Evolutionary conservation across 2,888 invertebrate species (phyloP).

Genomic region (Bugulina stolonifera): DNA sequence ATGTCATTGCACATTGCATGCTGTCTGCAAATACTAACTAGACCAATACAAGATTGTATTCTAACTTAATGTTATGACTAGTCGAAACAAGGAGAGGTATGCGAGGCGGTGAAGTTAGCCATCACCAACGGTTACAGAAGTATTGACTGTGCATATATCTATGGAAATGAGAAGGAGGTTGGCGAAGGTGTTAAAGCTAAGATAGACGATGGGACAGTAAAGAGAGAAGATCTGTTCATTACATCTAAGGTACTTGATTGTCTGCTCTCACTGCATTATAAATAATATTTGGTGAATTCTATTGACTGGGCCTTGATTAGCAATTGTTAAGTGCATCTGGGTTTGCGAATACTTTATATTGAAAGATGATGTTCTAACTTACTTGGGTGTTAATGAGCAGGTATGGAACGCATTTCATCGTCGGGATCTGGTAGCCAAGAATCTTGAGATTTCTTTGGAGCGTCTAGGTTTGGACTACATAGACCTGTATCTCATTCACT

Average conservation of each 20-base stretch:
- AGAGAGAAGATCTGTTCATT: constrained; percentile 46
- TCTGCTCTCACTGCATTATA: too few relatives aligned
- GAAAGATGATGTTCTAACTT: too few relatives aligned
- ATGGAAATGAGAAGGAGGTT: constrained; percentile 58
- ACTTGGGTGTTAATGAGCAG: constrained; percentile 52
- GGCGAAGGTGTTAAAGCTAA: constrained; percentile 38
- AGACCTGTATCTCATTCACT: constrained; percentile 84
- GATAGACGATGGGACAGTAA: constrained; percentile 37
- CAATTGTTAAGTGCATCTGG: too few relatives aligned
- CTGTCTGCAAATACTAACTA: too few relatives aligned
- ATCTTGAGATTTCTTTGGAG: constrained; percentile 63
- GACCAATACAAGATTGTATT: too few relatives aligned
- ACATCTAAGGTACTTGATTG: constrained; percentile 48
- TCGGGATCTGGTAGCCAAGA: constrained; percentile 67
- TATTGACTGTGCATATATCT: constrained; percentile 69
- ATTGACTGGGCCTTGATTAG: too few relatives aligned
- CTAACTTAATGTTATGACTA: too few relatives aligned
- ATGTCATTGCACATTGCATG: too few relatives aligned
- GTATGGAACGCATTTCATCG: constrained; percentile 85
- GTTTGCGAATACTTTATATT: too few relatives aligned
- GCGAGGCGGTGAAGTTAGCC: constrained; percentile 56
- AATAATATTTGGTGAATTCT: too few relatives aligned
- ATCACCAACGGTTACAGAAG: constrained; percentile 74
- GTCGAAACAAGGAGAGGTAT: constrained; percentile 58
- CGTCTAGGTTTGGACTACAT: constrained; percentile 72